Conservation (phyloP, 2,797 vertebrate species). For the Sibirionetta formosa region DNA sequence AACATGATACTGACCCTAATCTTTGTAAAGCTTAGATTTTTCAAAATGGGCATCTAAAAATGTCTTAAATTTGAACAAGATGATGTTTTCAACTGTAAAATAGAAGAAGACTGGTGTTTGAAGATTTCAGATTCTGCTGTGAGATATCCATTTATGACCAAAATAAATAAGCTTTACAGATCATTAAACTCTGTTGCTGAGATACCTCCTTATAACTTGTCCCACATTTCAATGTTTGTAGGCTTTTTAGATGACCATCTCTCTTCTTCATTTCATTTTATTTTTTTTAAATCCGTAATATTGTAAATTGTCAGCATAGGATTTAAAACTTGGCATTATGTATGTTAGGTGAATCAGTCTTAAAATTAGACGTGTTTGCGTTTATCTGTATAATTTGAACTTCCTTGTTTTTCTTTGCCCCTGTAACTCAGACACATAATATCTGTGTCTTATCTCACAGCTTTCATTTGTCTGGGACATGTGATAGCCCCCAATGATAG, state of each 20-base stretch:
- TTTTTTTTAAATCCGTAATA: neutral
- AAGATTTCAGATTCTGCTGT: neutral
- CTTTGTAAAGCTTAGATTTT: neutral
- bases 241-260: fast-evolving
- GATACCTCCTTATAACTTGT: neutral
- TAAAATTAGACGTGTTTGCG: neutral
- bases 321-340: neutral
- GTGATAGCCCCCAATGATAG: neutral
- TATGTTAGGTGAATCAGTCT: neutral
- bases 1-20: neutral
- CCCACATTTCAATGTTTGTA: neutral
- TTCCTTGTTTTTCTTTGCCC: neutral
- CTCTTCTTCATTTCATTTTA: neutral
- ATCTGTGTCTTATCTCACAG: too few relatives aligned
- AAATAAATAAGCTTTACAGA: neutral
- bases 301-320: too few relatives aligned
- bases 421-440: fast-evolving
- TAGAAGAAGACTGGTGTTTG: neutral
- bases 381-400: neutral
- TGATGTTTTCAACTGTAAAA: neutral
- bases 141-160: neutral
- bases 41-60: neutral
- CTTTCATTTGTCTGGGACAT: neutral
- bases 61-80: neutral
- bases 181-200: neutral